Percentiles rank a stretch among this genome's conserved stretches.
phyloP scores from a whole-genome alignment of 1,140 invertebrate genomes.

The Pogonomyrmex barbatus region DNA sequence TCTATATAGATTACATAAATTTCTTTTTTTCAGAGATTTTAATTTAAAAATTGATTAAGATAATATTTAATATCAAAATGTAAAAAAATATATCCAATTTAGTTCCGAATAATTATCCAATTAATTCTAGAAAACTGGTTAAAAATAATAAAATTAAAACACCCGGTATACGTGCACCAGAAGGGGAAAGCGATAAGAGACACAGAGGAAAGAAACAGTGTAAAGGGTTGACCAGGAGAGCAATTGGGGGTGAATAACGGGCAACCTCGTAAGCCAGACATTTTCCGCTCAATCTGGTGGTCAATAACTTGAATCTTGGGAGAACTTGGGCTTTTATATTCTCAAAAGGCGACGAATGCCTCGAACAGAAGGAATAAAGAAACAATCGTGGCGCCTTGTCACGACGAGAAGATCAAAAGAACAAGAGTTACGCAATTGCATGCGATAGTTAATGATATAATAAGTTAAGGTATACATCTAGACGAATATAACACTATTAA shows the following conservation, averaged over 20 bases:
- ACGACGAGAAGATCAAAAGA: slow-evolving; percentile 23
- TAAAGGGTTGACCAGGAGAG: slow-evolving; percentile 44
- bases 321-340: slow-evolving; percentile 71
- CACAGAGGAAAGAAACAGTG: slow-evolving; percentile 52
- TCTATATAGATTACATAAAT: background rate
- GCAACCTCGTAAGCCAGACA: slow-evolving; percentile 74
- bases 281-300: slow-evolving; percentile 76
- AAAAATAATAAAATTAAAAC: slow-evolving; percentile 18
- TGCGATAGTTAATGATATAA: slow-evolving; percentile 18
- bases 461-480: background rate
- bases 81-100: background rate
- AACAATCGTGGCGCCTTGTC: slow-evolving; percentile 25
- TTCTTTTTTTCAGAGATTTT: background rate
- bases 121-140: background rate
- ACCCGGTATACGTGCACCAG: background rate
- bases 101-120: background rate
- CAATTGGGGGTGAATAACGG: slow-evolving; percentile 36
- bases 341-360: slow-evolving; percentile 55
- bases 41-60: background rate
- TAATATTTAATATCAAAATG: background rate
- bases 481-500: background rate
- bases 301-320: slow-evolving; percentile 70
- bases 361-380: slow-evolving; percentile 41
- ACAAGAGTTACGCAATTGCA: slow-evolving; percentile 8
- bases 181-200: background rate